Percentiles rank a stretch among this genome's conserved stretches.
Evolutionary conservation across 2,888 invertebrate species (phyloP).

Genomic region (Meloe dianella): DNA sequence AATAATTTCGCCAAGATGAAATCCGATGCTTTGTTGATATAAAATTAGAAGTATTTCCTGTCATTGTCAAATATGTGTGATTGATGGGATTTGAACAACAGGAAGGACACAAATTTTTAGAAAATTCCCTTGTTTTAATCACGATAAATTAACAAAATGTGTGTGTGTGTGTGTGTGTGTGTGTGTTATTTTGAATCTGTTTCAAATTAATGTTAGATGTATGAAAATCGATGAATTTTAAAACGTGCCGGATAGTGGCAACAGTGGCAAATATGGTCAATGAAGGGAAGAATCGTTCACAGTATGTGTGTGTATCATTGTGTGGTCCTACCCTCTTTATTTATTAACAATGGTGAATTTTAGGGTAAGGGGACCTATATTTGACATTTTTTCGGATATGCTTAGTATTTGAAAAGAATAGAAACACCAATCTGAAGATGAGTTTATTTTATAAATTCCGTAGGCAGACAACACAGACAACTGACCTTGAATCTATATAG

Average conservation of each 20-base stretch:
- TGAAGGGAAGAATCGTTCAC: conserved; percentile 9
- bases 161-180: no score
- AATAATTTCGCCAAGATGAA: conserved; percentile 31
- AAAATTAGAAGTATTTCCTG: conserved; percentile 49
- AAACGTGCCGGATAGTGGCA: conserved; percentile 3
- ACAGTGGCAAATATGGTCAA: conserved; percentile 15
- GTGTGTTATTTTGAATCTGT: neutral
- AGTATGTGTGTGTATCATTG: conserved; percentile 27
- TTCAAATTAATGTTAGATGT: neutral
- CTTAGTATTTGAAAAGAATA: conserved; percentile 2
- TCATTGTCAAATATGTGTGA: neutral
- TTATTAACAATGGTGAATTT: conserved; percentile 38
- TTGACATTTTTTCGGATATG: conserved; percentile 5
- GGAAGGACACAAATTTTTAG: neutral
- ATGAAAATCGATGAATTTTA: conserved; percentile 15
- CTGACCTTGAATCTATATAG: neutral
- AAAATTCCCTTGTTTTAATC: neutral
- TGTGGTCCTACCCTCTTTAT: conserved; percentile 43
- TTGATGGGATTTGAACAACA: neutral
- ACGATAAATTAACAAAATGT: neutral
- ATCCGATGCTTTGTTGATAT: conserved; percentile 48
- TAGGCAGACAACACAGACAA: neutral
- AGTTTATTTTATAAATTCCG: conserved; percentile 17
- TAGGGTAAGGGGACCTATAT: conserved; percentile 8
- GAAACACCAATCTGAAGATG: neutral